Conservation (phyloP, 2,797 vertebrate species). For the Psittacula echo region DNA sequence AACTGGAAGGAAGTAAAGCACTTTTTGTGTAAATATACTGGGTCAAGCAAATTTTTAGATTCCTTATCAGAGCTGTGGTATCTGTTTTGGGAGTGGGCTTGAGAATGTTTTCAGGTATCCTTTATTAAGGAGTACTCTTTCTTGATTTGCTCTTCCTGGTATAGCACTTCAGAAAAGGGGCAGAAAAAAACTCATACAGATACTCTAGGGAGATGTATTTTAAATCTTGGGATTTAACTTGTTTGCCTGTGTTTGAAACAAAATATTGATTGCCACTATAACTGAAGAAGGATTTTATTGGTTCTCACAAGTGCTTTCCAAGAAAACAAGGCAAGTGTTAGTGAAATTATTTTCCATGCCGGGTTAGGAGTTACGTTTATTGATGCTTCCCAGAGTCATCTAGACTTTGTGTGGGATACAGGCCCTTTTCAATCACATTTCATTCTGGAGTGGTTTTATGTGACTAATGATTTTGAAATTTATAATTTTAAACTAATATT, state of each 20-base stretch:
- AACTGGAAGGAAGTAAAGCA: not conserved
- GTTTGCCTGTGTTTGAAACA: not conserved
- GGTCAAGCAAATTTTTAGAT: not conserved
- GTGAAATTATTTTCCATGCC: not conserved
- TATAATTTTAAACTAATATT: not conserved
- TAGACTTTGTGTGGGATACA: not conserved
- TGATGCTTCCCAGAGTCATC: conserved; percentile 41
- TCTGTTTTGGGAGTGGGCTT: not conserved
- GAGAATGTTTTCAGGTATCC: not conserved
- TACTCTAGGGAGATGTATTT: not conserved
- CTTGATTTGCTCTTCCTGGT: not conserved
- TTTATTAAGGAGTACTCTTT: not conserved
- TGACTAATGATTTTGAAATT: not conserved
- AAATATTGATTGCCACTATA: conserved; percentile 24
- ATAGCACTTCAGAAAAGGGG: not conserved
- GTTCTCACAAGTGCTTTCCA: conserved; percentile 23
- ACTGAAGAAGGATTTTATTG: conserved; percentile 31
- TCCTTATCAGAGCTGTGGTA: not conserved
- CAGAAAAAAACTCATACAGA: not conserved
- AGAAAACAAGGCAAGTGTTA: not conserved
- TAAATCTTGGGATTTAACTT: conserved; percentile 18
- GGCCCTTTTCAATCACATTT: not conserved
- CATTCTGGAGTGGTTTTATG: not conserved
- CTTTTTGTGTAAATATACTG: not conserved
- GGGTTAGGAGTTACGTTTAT: not conserved